Evolutionary conservation across 2,113 vertebrate species (phyloP).

Genomic region (Sapayoa aenigma): DNA sequence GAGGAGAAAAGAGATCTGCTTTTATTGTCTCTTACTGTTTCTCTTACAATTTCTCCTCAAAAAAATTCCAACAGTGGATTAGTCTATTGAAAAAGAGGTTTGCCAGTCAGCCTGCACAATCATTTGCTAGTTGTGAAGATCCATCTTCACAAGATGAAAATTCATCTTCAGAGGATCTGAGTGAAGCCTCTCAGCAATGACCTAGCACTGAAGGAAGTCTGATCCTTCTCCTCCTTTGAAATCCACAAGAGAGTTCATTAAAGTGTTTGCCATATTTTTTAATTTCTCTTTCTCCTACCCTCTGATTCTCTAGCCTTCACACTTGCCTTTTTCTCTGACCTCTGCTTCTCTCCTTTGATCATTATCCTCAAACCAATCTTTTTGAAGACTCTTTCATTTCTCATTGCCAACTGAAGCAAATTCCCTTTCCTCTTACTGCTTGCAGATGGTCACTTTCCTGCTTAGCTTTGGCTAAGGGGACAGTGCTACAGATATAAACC

Average conservation of each 20-base stretch:
- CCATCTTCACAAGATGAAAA: not conserved
- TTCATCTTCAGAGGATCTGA: not conserved
- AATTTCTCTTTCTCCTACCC: not conserved
- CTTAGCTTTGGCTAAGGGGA: not conserved
- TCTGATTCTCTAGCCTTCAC: not conserved
- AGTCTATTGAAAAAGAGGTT: not conserved
- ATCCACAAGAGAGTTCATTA: not conserved
- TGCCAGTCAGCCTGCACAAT: not conserved
- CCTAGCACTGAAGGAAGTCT: not conserved
- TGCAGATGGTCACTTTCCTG: not conserved
- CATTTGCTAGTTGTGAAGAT: not conserved
- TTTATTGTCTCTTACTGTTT: not conserved
- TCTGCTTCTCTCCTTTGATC: conserved; percentile 7
- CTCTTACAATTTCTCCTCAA: not conserved
- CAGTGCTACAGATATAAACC: not conserved
- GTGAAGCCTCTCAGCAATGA: not conserved
- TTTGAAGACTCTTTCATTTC: not conserved
- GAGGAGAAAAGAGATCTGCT: not conserved
- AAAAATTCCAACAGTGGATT: not conserved
- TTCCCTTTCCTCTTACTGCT: not conserved
- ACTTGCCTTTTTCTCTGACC: not conserved
- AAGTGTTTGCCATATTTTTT: not conserved
- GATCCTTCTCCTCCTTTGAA: conserved; percentile 28
- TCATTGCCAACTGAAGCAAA: not conserved
- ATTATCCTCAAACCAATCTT: not conserved